phyloP scores from a whole-genome alignment of 2,113 vertebrate genomes.

The Aldabrachelys gigantea region DNA sequence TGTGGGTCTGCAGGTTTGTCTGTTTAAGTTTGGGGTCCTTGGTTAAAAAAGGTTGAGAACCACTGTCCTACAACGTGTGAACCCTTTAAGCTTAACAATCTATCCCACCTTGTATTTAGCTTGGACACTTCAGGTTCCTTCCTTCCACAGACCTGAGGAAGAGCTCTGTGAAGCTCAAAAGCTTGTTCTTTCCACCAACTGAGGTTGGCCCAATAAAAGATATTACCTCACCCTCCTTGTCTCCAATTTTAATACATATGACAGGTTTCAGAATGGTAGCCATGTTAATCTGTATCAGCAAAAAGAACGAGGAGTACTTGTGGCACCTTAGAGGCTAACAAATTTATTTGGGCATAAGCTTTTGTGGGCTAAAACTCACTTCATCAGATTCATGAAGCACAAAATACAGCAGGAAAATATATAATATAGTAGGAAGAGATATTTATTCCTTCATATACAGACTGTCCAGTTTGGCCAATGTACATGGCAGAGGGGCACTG shows the following conservation, averaged over 20 bases:
- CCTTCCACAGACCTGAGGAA: neutral
- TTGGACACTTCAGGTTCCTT: neutral
- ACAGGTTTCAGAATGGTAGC: too few species aligned
- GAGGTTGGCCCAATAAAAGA: neutral
- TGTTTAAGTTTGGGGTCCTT: neutral
- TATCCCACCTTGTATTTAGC: neutral
- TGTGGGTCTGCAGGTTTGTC: neutral
- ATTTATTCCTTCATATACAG: too few species aligned
- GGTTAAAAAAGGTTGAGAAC: neutral
- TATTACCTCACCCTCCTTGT: neutral
- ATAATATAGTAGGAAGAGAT: too few species aligned
- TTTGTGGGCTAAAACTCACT: too few species aligned
- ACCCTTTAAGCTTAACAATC: neutral
- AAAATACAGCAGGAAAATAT: too few species aligned
- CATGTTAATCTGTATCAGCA: too few species aligned
- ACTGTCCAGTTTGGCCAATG: too few species aligned
- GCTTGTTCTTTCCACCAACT: neutral
- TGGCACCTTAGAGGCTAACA: too few species aligned
- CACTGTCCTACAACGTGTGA: neutral
- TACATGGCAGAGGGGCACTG: too few species aligned
- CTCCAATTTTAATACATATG: neutral
- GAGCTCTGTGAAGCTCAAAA: neutral
- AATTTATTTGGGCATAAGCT: too few species aligned
- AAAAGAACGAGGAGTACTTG: too few species aligned
- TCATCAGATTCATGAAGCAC: too few species aligned